Conservation (phyloP, 1,140 invertebrate genomes). For the Acyrthosiphon pisum region DNA sequence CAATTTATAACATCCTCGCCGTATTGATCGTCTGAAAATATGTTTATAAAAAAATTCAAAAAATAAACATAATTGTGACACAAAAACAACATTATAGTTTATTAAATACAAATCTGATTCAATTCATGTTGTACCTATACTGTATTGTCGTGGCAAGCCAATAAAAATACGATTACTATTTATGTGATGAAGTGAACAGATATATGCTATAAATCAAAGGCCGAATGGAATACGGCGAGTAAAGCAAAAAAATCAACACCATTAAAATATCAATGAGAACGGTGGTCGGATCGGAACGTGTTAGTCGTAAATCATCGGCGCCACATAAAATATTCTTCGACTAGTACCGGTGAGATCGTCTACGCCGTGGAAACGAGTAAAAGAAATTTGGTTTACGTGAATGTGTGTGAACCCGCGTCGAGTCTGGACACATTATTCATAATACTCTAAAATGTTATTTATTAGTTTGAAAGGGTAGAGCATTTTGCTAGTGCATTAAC, state of each 20-base stretch:
- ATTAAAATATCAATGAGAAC: constrained; percentile 19
- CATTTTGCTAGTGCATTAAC: constrained; percentile 23
- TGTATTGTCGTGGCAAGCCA: neutral
- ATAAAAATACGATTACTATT: neutral
- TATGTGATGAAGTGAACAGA: neutral
- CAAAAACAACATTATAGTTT: neutral
- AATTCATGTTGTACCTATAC: neutral
- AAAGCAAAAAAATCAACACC: constrained; percentile 36
- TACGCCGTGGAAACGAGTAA: neutral
- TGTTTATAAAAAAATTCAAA: neutral
- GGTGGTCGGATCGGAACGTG: neutral
- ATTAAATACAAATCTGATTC: neutral
- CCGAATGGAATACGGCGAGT: neutral
- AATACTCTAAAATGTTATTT: constrained; percentile 37
- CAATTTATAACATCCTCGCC: neutral
- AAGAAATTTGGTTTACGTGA: constrained; percentile 21
- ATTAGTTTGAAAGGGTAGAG: constrained; percentile 37
- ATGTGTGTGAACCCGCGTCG: neutral
- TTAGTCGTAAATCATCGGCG: constrained; percentile 31
- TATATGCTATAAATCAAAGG: neutral
- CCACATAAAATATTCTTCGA: constrained; percentile 25
- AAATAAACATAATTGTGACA: neutral
- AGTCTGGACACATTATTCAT: constrained; percentile 44
- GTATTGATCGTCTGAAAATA: neutral
- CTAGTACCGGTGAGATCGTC: neutral